Conservation (phyloP, 2,888 invertebrate species). For the Cantharis rustica region DNA sequence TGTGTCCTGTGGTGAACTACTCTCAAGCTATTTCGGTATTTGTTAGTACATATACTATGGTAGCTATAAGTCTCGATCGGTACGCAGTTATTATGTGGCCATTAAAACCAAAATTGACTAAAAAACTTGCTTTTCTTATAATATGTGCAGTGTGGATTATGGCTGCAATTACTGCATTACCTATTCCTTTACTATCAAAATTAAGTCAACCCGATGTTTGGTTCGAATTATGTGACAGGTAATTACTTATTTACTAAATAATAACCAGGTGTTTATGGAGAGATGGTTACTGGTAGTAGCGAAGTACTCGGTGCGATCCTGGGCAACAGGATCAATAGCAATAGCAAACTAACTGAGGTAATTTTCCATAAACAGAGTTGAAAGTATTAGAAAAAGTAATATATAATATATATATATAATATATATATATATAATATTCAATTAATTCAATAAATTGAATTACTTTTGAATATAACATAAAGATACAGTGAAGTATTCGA, state of each 20-base stretch:
- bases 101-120: constrained; percentile 78
- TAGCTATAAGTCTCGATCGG: constrained; percentile 89
- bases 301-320: not conserved
- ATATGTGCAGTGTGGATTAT: constrained; percentile 76
- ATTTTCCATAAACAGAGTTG: too few species aligned
- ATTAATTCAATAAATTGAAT: too few species aligned
- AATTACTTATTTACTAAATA: constrained; percentile 38
- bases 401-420: too few species aligned
- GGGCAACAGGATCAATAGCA: too few species aligned
- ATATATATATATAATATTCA: too few species aligned
- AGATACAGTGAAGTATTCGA: too few species aligned
- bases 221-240: constrained; percentile 70
- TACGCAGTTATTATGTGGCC: constrained; percentile 92
- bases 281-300: too few species aligned
- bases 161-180: constrained; percentile 78
- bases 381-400: too few species aligned
- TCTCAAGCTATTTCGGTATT: constrained; percentile 80
- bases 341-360: too few species aligned
- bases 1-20: constrained; percentile 85
- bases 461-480: too few species aligned
- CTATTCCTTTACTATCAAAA: constrained; percentile 77
- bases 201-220: constrained; percentile 65
- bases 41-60: constrained; percentile 87
- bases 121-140: constrained; percentile 69
- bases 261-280: not conserved